A percentile compares a stretch with the other conserved stretches of the same genome.
Conservation (phyloP, 2,113 vertebrate species). For the Cariama cristata region DNA sequence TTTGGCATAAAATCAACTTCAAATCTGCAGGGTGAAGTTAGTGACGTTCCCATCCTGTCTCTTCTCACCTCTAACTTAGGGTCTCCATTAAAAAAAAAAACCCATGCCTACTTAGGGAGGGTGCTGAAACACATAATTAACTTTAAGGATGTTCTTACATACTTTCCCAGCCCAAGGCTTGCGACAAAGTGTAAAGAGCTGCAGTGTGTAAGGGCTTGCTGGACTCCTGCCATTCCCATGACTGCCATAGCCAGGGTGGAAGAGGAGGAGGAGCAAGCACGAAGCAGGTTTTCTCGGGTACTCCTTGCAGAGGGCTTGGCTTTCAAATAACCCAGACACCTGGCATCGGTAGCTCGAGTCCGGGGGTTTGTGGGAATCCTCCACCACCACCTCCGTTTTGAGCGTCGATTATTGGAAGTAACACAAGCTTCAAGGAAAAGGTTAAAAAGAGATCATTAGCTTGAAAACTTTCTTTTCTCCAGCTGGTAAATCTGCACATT, state of each 20-base stretch:
- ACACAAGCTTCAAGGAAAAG: not conserved
- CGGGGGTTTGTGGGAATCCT: not conserved
- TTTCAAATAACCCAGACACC: not conserved
- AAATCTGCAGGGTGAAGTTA: not conserved
- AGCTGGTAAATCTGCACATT: not conserved
- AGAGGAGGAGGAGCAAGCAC: not conserved
- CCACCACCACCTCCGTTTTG: rapidly evolving
- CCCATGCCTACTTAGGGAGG: not conserved
- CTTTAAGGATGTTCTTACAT: not conserved
- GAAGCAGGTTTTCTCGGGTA: not conserved
- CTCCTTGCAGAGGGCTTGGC: not conserved
- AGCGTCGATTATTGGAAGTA: not conserved
- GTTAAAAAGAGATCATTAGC: not conserved
- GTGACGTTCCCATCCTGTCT: not conserved
- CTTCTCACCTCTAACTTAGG: not conserved
- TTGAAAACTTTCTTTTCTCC: not conserved
- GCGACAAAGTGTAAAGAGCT: not conserved
- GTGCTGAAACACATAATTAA: not conserved
- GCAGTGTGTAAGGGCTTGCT: not conserved
- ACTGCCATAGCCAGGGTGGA: not conserved
- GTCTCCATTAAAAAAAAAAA: not conserved
- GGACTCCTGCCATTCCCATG: not conserved
- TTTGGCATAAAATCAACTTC: not conserved
- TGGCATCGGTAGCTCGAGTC: not conserved
- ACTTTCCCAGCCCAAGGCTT: not conserved